phyloP scores from a whole-genome alignment of 1,140 invertebrate genomes.

The Neocloeon triangulifer region DNA sequence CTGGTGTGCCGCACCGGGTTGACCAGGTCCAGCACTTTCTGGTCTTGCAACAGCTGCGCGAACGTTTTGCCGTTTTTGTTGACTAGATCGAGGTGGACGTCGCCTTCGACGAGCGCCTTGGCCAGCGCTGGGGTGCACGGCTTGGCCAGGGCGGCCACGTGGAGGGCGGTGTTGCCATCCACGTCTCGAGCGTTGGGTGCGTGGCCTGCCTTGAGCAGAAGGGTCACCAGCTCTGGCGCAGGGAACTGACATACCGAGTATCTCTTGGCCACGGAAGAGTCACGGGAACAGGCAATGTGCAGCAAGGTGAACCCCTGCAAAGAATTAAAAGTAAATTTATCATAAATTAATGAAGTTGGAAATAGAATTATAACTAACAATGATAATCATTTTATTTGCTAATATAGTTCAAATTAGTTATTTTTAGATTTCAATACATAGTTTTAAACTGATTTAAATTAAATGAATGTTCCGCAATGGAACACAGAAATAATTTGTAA shows the following conservation, averaged over 20 bases:
- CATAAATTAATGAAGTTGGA: too few relatives aligned
- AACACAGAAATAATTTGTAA: too few relatives aligned
- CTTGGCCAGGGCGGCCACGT: slow-evolving; percentile 36
- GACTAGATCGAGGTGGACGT: slow-evolving; percentile 70
- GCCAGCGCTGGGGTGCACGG: slow-evolving; percentile 39
- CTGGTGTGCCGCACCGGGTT: slow-evolving; percentile 56
- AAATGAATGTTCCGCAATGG: too few relatives aligned
- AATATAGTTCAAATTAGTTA: too few relatives aligned
- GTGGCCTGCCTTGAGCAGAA: slow-evolving; percentile 63
- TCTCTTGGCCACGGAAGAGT: slow-evolving; percentile 16
- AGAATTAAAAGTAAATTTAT: too few relatives aligned
- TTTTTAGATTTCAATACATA: too few relatives aligned
- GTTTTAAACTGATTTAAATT: too few relatives aligned
- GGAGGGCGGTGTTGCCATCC: slow-evolving; percentile 60
- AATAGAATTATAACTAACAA: too few relatives aligned
- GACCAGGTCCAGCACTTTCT: slow-evolving; percentile 36
- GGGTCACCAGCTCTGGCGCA: slow-evolving; percentile 41
- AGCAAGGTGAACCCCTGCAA: slow-evolving; percentile 57
- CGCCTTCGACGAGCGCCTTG: slow-evolving; percentile 41
- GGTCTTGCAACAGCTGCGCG: slow-evolving; percentile 35
- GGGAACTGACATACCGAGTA: slow-evolving; percentile 59
- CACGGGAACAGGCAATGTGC: slow-evolving; percentile 53
- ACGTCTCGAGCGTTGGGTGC: slow-evolving; percentile 50
- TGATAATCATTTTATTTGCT: too few relatives aligned
- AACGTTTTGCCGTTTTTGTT: slow-evolving; percentile 61